A percentile compares a stretch with the other conserved stretches of the same genome.
These are phyloP conservation scores for Tigriopus japonicus DNA, from an alignment of 1,140 invertebrate genomes.

Conservation along the genomic window DNA sequence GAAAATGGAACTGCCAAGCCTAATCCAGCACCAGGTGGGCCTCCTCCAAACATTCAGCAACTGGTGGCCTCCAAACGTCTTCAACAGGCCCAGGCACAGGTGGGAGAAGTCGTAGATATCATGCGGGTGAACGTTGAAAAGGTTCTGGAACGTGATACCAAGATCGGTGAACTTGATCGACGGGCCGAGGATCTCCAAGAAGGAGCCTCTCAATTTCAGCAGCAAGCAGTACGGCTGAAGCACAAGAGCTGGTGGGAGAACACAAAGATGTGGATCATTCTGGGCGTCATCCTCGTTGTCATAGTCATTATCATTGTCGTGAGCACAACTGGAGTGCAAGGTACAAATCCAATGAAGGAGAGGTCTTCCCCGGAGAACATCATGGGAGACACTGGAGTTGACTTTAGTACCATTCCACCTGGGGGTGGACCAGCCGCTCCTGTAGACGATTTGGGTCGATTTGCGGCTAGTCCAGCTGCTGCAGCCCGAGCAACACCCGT, in stretches of 20 bases:
- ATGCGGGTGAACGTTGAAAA: conserved; percentile 19
- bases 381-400: too few relatives aligned
- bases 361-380: too few relatives aligned
- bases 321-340: neutral
- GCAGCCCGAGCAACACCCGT: too few relatives aligned
- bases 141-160: conserved; percentile 19
- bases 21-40: neutral
- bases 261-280: conserved; percentile 21
- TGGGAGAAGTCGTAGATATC: conserved; percentile 19
- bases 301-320: conserved; percentile 20
- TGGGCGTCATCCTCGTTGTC: conserved; percentile 18
- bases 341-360: too few relatives aligned
- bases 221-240: conserved; percentile 18
- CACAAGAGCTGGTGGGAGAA: conserved; percentile 23
- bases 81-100: conserved; percentile 17
- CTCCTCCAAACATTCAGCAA: conserved; percentile 15
- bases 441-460: too few relatives aligned
- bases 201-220: conserved; percentile 18
- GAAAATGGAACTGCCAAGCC: too few relatives aligned
- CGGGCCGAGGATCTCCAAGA: conserved; percentile 18
- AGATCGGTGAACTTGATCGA: conserved; percentile 17
- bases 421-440: too few relatives aligned
- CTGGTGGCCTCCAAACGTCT: conserved; percentile 16
- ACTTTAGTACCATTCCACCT: too few relatives aligned
- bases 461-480: too few relatives aligned